Evolutionary conservation across 2,113 vertebrate genomes (phyloP).

Genomic region (Gnathonemus echidnorhynchus): DNA sequence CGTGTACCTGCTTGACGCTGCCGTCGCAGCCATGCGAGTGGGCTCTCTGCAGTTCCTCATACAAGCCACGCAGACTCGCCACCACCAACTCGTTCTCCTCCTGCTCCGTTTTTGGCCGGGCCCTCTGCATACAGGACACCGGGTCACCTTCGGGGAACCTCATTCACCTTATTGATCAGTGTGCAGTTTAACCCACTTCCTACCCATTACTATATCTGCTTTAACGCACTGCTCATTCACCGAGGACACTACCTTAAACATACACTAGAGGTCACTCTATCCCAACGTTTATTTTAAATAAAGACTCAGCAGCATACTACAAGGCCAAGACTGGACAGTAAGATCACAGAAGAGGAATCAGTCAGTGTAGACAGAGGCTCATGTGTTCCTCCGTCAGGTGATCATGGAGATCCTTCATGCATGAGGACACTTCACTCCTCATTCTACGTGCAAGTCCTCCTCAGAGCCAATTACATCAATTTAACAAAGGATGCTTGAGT

Average conservation of each 20-base stretch:
- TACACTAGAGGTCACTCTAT: not conserved
- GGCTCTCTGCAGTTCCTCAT: slow-evolving; percentile 82
- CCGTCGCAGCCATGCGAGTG: slow-evolving; percentile 67
- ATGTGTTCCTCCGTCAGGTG: not conserved
- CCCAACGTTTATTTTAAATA: not conserved
- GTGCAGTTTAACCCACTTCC: not conserved
- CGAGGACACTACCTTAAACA: not conserved
- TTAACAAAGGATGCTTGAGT: not conserved
- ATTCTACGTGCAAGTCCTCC: not conserved
- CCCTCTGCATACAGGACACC: slow-evolving; percentile 61
- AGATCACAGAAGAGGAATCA: not conserved
- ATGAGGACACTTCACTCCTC: not conserved
- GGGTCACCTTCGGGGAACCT: slow-evolving; percentile 11
- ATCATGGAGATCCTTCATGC: not conserved
- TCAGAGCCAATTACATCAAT: not conserved
- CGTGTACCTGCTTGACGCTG: slow-evolving; percentile 69
- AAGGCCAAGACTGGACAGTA: not conserved
- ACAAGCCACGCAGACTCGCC: slow-evolving; percentile 71
- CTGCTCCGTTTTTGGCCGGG: slow-evolving; percentile 79
- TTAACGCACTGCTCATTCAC: not conserved
- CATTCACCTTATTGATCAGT: not conserved
- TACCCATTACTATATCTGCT: not conserved
- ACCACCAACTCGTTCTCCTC: slow-evolving; percentile 88
- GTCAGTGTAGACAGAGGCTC: not conserved
- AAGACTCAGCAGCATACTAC: not conserved